phyloP scores from a whole-genome alignment of 2,113 vertebrate genomes.

The Centropus bengalensis region DNA sequence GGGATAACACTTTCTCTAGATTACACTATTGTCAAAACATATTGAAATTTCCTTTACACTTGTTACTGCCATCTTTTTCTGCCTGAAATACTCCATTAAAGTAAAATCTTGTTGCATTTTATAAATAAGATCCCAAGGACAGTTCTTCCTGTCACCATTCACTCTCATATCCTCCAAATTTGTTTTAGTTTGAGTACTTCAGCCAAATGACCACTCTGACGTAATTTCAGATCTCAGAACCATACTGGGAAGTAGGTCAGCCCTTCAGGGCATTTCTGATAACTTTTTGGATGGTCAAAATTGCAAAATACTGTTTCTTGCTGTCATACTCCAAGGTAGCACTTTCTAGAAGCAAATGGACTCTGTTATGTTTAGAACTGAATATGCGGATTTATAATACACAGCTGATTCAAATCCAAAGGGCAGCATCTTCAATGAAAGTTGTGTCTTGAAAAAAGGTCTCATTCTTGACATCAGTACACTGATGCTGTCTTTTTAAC shows the following conservation, averaged over 20 bases:
- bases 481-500: not conserved
- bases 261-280: slow-evolving; percentile 61
- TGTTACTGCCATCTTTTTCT: slow-evolving; percentile 89
- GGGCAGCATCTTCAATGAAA: slow-evolving; percentile 26
- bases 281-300: slow-evolving; percentile 56
- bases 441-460: slow-evolving; percentile 23
- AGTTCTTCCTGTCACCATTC: slow-evolving; percentile 62
- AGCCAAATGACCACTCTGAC: slow-evolving; percentile 69
- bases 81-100: slow-evolving; percentile 83
- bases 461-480: not conserved
- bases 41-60: slow-evolving; percentile 90
- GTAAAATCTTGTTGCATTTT: slow-evolving; percentile 77
- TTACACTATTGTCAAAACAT: slow-evolving; percentile 97
- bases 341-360: slow-evolving; percentile 12
- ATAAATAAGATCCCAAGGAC: slow-evolving; percentile 79
- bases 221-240: slow-evolving; percentile 64
- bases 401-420: slow-evolving; percentile 43
- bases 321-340: not conserved
- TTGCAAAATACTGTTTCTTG: slow-evolving; percentile 41
- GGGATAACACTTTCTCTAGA: slow-evolving; percentile 92
- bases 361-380: slow-evolving; percentile 37
- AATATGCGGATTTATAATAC: slow-evolving; percentile 57
- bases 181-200: slow-evolving; percentile 47
- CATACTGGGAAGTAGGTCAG: slow-evolving; percentile 47
- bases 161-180: not conserved